Base-by-base conservation (phyloP, 35 echinoderm and acorn worm species). In the Anneissia japonica region DNA sequence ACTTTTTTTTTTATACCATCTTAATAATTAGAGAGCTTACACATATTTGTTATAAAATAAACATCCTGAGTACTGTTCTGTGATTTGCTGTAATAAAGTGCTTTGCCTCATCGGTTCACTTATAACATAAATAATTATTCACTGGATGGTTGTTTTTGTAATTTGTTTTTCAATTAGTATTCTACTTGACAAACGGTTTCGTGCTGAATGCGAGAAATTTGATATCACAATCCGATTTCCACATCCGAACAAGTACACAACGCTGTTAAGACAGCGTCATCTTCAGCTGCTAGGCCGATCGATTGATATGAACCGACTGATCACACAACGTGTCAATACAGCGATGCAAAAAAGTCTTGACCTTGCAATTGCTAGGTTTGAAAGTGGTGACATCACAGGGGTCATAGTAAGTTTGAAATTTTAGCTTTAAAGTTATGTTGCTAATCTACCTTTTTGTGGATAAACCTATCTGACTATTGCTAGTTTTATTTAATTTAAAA, bases 281-380 rank as follows among this genome's bases (percentile, higher is more conserved):
- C 79, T 99, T 45, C 87, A 99, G 96, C 81, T 99, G 1, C 72
- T 99, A 32, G 96, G 96, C 76, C 64, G 96, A 36, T 99, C 96
- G 0, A 99, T 99, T 30, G 96, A 94, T 85, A 84, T 99, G 74
- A 99, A 99, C 40, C 51, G 96, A 73, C 80, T 99, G 83, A 99
- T 99, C 83, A 93, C 92, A 34, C 96, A 99, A 40, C 82, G 96
- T 31, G 74, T 99, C 76, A 91, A 92, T 36, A 99, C 96, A 51
- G 90, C 96, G 0, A 80, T 99, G 84, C 92, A 99, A 83, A 91
- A 91, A 73, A 90, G 89, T 72, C 32, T 99, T 35, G 96, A 99
- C 74, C 86, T 94, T 43, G 92, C 96, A 72, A 99, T 99, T 64
- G 88, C 89, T 13, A 81, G 96, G 34, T 99, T 99, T 87, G 96